Percentiles rank a stretch among this genome's conserved stretches.
Conservation (phyloP, 2,888 invertebrate genomes). For the Drosophila niveifrons region DNA sequence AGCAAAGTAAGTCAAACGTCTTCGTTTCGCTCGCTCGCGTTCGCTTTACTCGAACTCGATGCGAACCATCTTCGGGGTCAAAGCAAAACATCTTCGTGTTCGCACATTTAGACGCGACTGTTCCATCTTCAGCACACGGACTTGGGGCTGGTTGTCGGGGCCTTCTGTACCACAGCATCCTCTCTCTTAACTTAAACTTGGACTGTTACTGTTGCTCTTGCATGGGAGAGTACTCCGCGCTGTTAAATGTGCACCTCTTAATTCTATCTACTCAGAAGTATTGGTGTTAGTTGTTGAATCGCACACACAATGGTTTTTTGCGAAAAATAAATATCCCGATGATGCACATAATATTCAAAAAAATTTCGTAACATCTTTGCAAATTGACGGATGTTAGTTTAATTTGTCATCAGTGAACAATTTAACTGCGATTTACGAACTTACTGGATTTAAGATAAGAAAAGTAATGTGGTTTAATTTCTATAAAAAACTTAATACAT, state of each 20-base stretch:
- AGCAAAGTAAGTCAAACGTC: constrained; percentile 76
- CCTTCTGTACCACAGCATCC: constrained; percentile 10
- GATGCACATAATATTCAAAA: too few relatives aligned
- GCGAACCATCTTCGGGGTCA: constrained; percentile 64
- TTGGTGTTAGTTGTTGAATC: too few relatives aligned
- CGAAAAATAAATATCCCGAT: too few relatives aligned
- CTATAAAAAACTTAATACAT: too few relatives aligned
- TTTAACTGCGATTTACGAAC: too few relatives aligned
- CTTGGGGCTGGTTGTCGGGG: constrained; percentile 2
- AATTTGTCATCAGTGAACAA: too few relatives aligned
- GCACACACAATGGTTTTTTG: too few relatives aligned
- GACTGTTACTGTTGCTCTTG: constrained; percentile 9
- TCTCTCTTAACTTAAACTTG: constrained; percentile 57
- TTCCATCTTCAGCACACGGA: constrained; percentile 16
- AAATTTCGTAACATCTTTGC: too few relatives aligned
- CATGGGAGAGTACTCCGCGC: background rate
- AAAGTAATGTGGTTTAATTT: too few relatives aligned
- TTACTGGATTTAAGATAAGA: too few relatives aligned
- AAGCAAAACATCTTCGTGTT: constrained; percentile 60
- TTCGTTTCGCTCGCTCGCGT: constrained; percentile 47
- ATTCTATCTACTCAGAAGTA: background rate
- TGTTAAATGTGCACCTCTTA: background rate
- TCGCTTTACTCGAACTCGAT: too few relatives aligned
- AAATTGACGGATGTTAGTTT: too few relatives aligned
- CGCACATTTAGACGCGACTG: constrained; percentile 21